Evolutionary conservation across 2,797 vertebrate species (phyloP).

Genomic region (Uromys caudimaculatus): DNA sequence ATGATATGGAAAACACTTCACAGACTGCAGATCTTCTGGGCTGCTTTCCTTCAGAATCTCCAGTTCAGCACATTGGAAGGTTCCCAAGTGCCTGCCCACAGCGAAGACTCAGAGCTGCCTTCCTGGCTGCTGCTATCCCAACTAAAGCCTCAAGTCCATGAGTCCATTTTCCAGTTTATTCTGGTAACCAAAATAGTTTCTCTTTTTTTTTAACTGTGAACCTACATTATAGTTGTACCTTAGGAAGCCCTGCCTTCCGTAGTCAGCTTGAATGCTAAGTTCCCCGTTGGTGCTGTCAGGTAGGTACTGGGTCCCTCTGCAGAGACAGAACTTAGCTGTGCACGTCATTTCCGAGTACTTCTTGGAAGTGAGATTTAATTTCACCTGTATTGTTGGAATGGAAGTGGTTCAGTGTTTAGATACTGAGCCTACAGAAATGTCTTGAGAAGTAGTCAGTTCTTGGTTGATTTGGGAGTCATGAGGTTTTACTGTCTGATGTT

Average conservation of each 20-base stretch:
- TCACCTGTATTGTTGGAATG: constrained; percentile 69
- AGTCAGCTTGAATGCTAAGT: not conserved
- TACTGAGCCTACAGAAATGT: constrained; percentile 67
- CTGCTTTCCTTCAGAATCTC: constrained; percentile 60
- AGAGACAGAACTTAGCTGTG: not conserved
- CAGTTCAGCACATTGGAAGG: constrained; percentile 62
- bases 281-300: not conserved
- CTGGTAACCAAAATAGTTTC: not conserved
- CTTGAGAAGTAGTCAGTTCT: constrained; percentile 68
- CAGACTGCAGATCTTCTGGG: constrained; percentile 23
- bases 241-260: not conserved
- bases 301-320: not conserved
- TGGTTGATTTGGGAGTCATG: constrained; percentile 62
- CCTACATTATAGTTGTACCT: not conserved
- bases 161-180: constrained; percentile 59
- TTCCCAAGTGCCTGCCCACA: constrained; percentile 63
- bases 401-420: constrained; percentile 56
- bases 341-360: constrained; percentile 56
- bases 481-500: constrained; percentile 60
- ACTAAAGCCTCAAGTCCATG: constrained; percentile 51
- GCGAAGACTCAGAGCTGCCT: constrained; percentile 56
- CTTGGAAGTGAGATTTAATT: constrained; percentile 70
- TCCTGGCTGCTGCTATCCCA: constrained; percentile 12
- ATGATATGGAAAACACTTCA: constrained; percentile 53
- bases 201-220: not conserved